Base-by-base conservation (phyloP, 1,140 invertebrate genomes). In the Steinernema khuongi region DNA sequence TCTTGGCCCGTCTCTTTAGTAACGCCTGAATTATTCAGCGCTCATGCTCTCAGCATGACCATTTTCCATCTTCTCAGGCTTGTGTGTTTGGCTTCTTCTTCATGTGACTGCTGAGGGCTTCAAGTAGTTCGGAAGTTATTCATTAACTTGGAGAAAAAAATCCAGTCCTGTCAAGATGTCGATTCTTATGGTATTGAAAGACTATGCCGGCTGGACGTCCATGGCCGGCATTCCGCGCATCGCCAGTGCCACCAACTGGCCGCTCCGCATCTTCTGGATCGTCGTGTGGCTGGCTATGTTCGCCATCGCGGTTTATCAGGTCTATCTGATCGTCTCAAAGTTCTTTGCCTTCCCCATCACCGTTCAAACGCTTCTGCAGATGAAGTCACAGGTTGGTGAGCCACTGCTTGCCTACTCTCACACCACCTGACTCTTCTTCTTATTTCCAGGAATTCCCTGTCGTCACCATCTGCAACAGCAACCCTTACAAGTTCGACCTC, bases 151-250 rank as follows among this genome's bases (percentile, higher is more conserved):
- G n/a, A n/a, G n/a, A n/a, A n/a, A n/a, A n/a, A n/a, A n/a, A n/a
- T n/a, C n/a, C n/a, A n/a, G n/a, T n/a, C n/a, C n/a, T n/a, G n/a
- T n/a, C n/a, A 22, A 60, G 50, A 60, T 60, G 50, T 14, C 14
- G 22, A 22, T 60, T 22, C 50, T 60, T 14, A 60, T 60, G 50
- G 50, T 60, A 7, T 26, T 60, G 11, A 14, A 22, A 7, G 50
- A 60, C 50, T 60, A 60, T 26, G 50, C 50, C 14, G 14, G 14
- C 4, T 60, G 50, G 50, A 60, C 50, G 11, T 60, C 50, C 14
- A 60, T 60, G 50, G 50, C 50, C 7, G 50, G 50, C 11, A 22
- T 60, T 60, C 50, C 50, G 50, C 50, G 50, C 50, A 60, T 60
- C 50, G 50, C 50, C 50, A n/a, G 14, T 14, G 50, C 50, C 26